phyloP scores from a whole-genome alignment of 2,888 invertebrate genomes.

The Chrysotoxum bicinctum region DNA sequence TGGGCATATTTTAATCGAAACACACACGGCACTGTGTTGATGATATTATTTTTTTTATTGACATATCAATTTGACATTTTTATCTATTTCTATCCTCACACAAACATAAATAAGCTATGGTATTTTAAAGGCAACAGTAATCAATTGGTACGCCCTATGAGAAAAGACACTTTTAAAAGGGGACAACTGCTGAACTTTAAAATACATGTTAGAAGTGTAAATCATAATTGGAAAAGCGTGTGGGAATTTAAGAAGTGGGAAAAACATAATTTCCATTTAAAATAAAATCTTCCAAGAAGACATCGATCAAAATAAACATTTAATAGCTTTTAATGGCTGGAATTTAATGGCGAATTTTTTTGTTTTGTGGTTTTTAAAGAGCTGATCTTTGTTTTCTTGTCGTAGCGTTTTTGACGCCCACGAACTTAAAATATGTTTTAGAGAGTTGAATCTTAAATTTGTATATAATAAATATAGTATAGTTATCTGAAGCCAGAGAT shows the following conservation, averaged over 20 bases:
- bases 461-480: too few species aligned
- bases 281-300: background rate
- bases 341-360: background rate
- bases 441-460: background rate
- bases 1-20: conserved; percentile 13
- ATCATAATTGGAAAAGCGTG: conserved; percentile 47
- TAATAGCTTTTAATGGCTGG: conserved; percentile 11
- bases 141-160: background rate
- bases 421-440: background rate
- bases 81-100: conserved; percentile 15
- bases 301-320: conserved; percentile 53
- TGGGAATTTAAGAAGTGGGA: conserved; percentile 45
- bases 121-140: background rate
- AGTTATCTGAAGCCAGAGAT: background rate
- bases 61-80: conserved; percentile 1
- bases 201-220: background rate
- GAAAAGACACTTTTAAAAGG: background rate
- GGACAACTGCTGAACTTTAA: background rate
- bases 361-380: background rate
- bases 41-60: background rate
- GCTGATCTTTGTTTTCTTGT: background rate
- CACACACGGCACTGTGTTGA: background rate
- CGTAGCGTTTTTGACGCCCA: background rate
- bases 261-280: conserved; percentile 20
- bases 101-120: background rate